These are phyloP conservation scores for Drosophila melanica DNA, from an alignment of 1,140 invertebrate species.

Conservation along the genomic window DNA sequence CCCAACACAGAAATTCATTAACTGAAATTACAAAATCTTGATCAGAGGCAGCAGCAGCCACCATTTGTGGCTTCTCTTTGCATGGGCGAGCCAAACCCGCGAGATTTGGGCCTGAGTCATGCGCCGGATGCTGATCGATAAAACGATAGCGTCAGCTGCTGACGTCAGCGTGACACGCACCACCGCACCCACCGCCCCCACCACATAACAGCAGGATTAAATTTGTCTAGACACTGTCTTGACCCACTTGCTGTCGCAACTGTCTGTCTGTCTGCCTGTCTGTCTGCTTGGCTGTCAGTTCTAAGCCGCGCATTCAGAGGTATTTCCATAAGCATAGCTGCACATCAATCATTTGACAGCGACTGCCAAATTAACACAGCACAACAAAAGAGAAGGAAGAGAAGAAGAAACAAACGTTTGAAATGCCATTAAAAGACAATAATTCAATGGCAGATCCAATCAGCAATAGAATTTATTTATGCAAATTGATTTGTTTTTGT, in stretches of 20 bases:
- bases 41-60: slow-evolving; percentile 11
- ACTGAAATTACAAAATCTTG: slow-evolving; percentile 46
- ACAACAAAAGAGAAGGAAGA: slow-evolving; percentile 33
- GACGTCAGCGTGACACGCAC: slow-evolving; percentile 8
- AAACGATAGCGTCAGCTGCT: neutral
- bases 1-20: slow-evolving; percentile 38
- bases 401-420: slow-evolving; percentile 34
- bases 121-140: slow-evolving; percentile 20
- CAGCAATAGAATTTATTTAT: slow-evolving; percentile 68
- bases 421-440: slow-evolving; percentile 74
- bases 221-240: slow-evolving; percentile 38
- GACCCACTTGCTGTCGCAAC: slow-evolving; percentile 53
- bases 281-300: slow-evolving; percentile 64
- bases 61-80: slow-evolving; percentile 14
- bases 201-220: slow-evolving; percentile 47
- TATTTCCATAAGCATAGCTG: slow-evolving; percentile 52
- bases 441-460: slow-evolving; percentile 69
- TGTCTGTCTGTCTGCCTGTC: slow-evolving; percentile 32
- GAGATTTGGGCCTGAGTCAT: slow-evolving; percentile 24
- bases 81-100: slow-evolving; percentile 28
- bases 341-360: slow-evolving; percentile 63
- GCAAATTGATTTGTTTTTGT: slow-evolving; percentile 50
- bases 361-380: slow-evolving; percentile 58
- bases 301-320: slow-evolving; percentile 32
- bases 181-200: too few species aligned